These are phyloP conservation scores for Cossypha caffra DNA, from an alignment of 2,797 vertebrate species.

Conservation along the genomic window DNA sequence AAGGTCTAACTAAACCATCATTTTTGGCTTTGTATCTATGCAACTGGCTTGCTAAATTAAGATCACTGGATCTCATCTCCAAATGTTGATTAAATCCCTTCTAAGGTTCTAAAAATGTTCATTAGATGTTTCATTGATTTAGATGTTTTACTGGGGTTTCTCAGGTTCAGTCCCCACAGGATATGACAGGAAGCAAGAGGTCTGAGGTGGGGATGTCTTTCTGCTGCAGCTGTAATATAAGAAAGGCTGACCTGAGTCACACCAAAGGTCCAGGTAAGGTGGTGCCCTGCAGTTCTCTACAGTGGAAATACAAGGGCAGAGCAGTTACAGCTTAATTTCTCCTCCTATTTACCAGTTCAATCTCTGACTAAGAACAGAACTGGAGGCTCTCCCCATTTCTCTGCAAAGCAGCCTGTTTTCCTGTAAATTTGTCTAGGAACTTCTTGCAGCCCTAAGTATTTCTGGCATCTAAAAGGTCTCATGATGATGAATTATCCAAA, in stretches of 20 bases:
- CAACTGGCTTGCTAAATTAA: constrained; percentile 44
- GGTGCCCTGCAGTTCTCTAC: background rate
- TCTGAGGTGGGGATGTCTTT: background rate
- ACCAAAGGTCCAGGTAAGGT: background rate
- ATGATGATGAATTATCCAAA: background rate
- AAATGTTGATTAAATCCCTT: background rate
- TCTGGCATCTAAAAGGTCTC: background rate
- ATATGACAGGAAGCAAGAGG: background rate
- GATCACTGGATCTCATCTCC: background rate
- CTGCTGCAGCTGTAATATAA: background rate
- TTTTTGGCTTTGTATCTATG: constrained; percentile 10
- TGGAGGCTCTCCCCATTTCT: background rate
- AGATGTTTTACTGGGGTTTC: background rate
- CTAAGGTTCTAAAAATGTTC: background rate
- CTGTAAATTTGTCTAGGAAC: background rate
- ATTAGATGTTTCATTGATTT: background rate
- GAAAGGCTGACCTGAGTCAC: background rate
- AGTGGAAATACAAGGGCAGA: background rate
- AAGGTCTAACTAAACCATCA: background rate
- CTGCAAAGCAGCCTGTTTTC: background rate
- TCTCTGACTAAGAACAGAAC: background rate
- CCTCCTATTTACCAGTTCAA: background rate
- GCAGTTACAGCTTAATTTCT: background rate
- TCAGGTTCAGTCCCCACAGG: background rate
- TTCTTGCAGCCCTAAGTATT: background rate